Evolutionary conservation across 1,140 invertebrate species (phyloP), one percentile per base, ranked within the genome.

Genomic region (Megathymus violae): DNA sequence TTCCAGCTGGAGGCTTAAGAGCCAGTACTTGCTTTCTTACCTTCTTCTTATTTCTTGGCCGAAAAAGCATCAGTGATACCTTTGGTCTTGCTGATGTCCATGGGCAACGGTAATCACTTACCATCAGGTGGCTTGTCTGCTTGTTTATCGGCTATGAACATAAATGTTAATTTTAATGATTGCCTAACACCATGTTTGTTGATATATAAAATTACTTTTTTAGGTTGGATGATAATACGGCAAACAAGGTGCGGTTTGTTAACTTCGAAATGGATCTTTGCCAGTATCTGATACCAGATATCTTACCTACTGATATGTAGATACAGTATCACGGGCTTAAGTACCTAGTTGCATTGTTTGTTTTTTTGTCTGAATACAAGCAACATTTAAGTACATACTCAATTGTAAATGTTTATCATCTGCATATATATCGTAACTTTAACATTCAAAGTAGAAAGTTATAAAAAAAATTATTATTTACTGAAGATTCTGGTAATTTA

Each of bases 141-240:
- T n/a, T n/a, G n/a, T n/a, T n/a, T n/a, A n/a, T n/a, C n/a, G n/a
- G n/a, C n/a, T n/a, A n/a, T n/a, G n/a, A n/a, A n/a, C n/a, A n/a
- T n/a, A n/a, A n/a, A n/a, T n/a, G n/a, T n/a, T n/a, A n/a, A n/a
- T n/a, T n/a, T n/a, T n/a, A n/a, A n/a, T n/a, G n/a, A n/a, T n/a
- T n/a, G n/a, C n/a, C n/a, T n/a, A n/a, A n/a, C n/a, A n/a, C n/a
- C n/a, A n/a, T n/a, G n/a, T n/a, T n/a, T n/a, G n/a, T n/a, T n/a
- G n/a, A n/a, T n/a, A 62, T 43, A 15, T 25, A 11, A 52, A 14
- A 50, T 13, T 25, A 11, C 31, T 40, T 59, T 84, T 91, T 51
- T 82, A 94, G 94, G 94, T 80, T 96, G 59, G 94, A 96, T 85
- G 95, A 96, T 75, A 95, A 95, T 59, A 96, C 95, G 34, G 92